Percentiles rank a stretch among this genome's conserved stretches.
Evolutionary conservation across 2,113 vertebrate genomes (phyloP).

Genomic region (Scolopax mira): DNA sequence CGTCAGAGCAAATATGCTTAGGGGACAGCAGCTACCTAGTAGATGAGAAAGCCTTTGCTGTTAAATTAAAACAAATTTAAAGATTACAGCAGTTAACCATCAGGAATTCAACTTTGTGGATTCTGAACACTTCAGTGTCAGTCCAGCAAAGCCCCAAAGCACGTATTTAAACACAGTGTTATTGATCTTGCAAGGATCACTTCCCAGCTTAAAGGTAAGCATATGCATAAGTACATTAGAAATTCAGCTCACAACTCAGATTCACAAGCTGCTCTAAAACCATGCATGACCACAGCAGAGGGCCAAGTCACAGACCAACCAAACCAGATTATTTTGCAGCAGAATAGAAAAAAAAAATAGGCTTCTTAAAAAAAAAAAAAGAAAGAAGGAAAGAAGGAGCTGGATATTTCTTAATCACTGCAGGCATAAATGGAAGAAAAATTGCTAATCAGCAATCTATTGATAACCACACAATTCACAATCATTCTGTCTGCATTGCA

Average conservation of each 20-base stretch:
- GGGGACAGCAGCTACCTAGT: neutral
- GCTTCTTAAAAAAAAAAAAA: neutral
- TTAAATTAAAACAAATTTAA: neutral
- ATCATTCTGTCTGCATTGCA: neutral
- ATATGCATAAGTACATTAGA: neutral
- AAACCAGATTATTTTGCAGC: neutral
- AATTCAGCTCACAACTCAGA: neutral
- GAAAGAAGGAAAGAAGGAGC: neutral
- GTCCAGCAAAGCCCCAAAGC: neutral
- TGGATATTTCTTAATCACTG: neutral
- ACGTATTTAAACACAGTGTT: neutral
- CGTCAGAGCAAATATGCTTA: rapidly evolving
- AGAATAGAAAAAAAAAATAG: neutral
- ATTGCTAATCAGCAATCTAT: slow-evolving; percentile 3
- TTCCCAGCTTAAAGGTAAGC: neutral
- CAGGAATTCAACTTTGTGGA: neutral
- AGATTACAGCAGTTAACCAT: neutral
- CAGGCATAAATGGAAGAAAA: neutral
- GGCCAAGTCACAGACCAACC: neutral
- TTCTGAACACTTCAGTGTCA: neutral
- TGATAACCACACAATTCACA: slow-evolving; percentile 21
- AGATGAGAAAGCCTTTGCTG: neutral
- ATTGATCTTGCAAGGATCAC: neutral
- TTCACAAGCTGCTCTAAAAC: neutral
- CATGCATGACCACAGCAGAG: neutral